phyloP scores from a whole-genome alignment of 53 echinoderm and acorn worm genomes.

The Henricia sp. region DNA sequence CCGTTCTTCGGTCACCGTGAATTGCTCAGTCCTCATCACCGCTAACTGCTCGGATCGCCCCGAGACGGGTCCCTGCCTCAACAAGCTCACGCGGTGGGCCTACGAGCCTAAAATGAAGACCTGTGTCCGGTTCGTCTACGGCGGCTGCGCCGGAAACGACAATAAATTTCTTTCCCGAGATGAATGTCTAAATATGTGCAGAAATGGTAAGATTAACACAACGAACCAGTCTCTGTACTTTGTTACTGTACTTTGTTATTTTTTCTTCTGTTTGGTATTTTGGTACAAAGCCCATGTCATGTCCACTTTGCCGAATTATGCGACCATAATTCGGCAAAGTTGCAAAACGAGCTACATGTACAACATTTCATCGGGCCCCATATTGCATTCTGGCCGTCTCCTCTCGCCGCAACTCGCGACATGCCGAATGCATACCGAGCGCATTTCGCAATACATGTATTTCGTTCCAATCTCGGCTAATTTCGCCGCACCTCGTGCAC shows the following conservation, averaged over 20 bases:
- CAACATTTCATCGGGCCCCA: no score
- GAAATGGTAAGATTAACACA: background rate
- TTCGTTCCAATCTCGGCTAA: no score
- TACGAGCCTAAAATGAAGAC: background rate
- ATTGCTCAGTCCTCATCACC: background rate
- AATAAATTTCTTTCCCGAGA: background rate
- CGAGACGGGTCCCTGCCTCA: constrained; percentile 24
- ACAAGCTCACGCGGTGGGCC: constrained; percentile 16
- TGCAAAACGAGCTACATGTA: no score
- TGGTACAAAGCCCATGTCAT: no score
- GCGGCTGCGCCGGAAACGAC: constrained; percentile 13
- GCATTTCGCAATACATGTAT: no score
- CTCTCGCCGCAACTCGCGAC: no score
- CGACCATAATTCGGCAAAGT: background rate
- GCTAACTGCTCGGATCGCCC: constrained; percentile 14
- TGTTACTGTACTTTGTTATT: no score
- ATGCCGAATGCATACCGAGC: no score
- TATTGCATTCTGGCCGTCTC: no score
- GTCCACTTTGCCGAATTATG: background rate
- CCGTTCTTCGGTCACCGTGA: background rate
- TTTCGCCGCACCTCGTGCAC: no score
- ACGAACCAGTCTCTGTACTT: no score
- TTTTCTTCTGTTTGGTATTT: background rate
- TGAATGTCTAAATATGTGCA: background rate
- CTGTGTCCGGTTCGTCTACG: constrained; percentile 14